phyloP scores from a whole-genome alignment of 2,888 invertebrate species.

The Megamerina dolium region DNA sequence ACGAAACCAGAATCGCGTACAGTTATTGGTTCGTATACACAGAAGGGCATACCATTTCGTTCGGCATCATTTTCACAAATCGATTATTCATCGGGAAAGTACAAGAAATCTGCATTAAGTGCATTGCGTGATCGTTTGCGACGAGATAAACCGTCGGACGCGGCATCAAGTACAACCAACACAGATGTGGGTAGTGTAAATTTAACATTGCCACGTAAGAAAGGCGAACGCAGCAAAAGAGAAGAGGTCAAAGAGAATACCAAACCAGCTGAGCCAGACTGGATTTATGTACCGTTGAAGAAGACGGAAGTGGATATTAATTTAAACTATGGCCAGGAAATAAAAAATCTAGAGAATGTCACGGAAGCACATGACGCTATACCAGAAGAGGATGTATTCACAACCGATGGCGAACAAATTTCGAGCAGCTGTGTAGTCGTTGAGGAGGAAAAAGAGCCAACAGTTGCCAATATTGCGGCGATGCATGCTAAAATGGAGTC shows the following conservation, averaged over 20 bases:
- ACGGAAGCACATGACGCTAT: conserved; percentile 39
- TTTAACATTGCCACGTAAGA: conserved; percentile 4
- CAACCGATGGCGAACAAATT: conserved; percentile 26
- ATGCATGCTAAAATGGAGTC: conserved; percentile 43
- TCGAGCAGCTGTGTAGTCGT: conserved; percentile 1
- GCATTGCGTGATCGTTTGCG: conserved; percentile 42
- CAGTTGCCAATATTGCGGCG: conserved; percentile 32
- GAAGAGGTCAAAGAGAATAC: conserved; percentile 14
- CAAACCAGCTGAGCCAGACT: conserved; percentile 28
- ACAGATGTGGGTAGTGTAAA: conserved; percentile 30
- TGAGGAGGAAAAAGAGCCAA: conserved; percentile 14
- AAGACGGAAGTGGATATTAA: conserved; percentile 35
- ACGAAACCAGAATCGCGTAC: conserved; percentile 57
- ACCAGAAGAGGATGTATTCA: conserved; percentile 40
- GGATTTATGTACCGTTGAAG: conserved; percentile 39
- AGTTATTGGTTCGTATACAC: conserved; percentile 58
- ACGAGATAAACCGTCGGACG: conserved; percentile 40
- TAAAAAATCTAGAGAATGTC: conserved; percentile 36
- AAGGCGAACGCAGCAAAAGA: conserved; percentile 12
- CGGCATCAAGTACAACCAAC: conserved; percentile 26
- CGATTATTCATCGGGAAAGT: conserved; percentile 63
- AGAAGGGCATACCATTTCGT: conserved; percentile 67
- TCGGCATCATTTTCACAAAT: conserved; percentile 86
- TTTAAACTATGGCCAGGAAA: conserved; percentile 36
- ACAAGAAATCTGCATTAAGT: conserved; percentile 49